Evolutionary conservation across 1,140 invertebrate species (phyloP), one percentile per base, ranked within the genome.

Genomic region (Dreissena rostriformis): DNA sequence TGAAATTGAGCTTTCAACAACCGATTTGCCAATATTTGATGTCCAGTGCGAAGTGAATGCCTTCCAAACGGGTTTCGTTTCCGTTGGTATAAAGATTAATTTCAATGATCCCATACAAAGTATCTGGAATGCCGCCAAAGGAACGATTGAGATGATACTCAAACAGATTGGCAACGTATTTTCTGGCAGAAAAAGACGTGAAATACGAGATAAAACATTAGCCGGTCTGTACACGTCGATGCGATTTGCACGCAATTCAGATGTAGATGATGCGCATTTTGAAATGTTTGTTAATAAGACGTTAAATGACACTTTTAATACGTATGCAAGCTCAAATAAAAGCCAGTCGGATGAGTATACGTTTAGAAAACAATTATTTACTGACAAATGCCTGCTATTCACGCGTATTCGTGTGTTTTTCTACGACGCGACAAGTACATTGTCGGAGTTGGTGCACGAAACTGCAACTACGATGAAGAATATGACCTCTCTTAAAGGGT

Each of bases 121-220:
- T 66, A 15, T 85, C 22, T 85, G 75, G 77, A 57, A 85, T n/a
- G 83, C 83, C 22, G 83, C 83, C n/a, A 51, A 70, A 24, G 76
- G 55, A 14, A 73, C 72, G 26, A 72, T 85, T 12, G 28, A 72
- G 15, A 55, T 17, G 24, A 29, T 80, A 7, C 15, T 71, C 0
- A 68, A 85, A 19, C 14, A 39, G 14, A 51, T 81, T 12, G 53
- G 55, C 2, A 67, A 74, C 15, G 61, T 72, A 19, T 28, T 66
- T 24, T 39, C 39, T 39, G 39, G 66, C n/a, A 61, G 74, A 77
- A 73, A 29, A 57, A 65, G 68, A 67, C 57, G 82, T 61, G 66
- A 72, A 15, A 24, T 70, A 8, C 53, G 71, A 71, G 53, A 57
- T 57, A 63, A 39, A 28, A 49, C 77, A 61, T 39, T 63, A 52